Evolutionary conservation across 2,888 invertebrate genomes (phyloP).

Genomic region (Anoplius nigerrimus): DNA sequence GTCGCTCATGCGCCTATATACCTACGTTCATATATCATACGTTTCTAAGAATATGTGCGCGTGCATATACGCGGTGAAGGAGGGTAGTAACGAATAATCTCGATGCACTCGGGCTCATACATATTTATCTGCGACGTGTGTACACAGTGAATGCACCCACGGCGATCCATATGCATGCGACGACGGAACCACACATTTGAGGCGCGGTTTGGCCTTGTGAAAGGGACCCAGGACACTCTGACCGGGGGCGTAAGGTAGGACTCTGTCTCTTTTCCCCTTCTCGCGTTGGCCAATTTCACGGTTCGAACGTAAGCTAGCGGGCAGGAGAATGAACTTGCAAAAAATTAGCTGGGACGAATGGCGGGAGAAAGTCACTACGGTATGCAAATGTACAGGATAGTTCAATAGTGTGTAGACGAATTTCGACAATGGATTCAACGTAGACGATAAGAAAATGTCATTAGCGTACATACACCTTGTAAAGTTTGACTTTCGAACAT

Average conservation of each 20-base stretch:
- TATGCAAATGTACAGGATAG: no score
- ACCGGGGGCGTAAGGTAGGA: slow-evolving; percentile 8
- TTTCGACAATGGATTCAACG: no score
- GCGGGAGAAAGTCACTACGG: background rate
- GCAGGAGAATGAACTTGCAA: no score
- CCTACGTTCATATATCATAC: background rate
- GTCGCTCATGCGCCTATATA: background rate
- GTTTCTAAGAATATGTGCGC: slow-evolving; percentile 10
- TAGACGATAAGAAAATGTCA: no score
- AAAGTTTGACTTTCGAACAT: no score
- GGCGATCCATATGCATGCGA: slow-evolving; percentile 63
- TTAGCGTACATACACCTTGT: no score
- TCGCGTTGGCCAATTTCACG: slow-evolving; percentile 46
- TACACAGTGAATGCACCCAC: slow-evolving; percentile 57
- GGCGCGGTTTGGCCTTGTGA: slow-evolving; percentile 48
- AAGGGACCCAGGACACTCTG: slow-evolving; percentile 38
- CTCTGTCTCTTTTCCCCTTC: slow-evolving; percentile 33
- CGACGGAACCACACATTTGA: slow-evolving; percentile 53
- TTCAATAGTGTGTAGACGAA: no score
- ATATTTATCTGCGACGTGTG: slow-evolving; percentile 62
- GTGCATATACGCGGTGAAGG: slow-evolving; percentile 46
- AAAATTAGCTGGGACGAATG: background rate
- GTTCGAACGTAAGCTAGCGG: slow-evolving; percentile 27
- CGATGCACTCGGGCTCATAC: slow-evolving; percentile 59
- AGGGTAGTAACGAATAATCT: slow-evolving; percentile 61